phyloP scores from a whole-genome alignment of 2,113 vertebrate species.

The Eudyptes chrysolophus region DNA sequence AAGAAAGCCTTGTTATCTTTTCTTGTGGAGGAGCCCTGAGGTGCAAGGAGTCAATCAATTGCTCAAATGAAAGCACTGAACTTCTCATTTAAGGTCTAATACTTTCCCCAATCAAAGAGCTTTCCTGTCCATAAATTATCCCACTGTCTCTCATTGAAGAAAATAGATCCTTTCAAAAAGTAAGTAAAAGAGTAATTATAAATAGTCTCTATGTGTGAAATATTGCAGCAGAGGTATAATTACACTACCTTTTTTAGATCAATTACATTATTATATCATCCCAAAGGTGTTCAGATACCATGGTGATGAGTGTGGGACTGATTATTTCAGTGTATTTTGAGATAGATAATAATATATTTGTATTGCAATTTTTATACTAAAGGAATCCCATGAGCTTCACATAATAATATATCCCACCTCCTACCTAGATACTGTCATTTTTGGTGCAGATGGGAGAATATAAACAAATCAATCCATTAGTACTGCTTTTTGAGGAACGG shows the following conservation, averaged over 20 bases:
- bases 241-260: constrained; percentile 19
- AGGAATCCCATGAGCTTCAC: background rate
- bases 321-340: constrained; percentile 2
- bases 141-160: background rate
- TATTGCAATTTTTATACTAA: background rate
- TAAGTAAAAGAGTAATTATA: background rate
- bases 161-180: constrained; percentile 21
- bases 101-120: background rate
- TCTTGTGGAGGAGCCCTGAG: background rate
- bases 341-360: constrained; percentile 17
- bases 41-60: background rate
- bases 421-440: background rate
- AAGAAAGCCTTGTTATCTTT: background rate
- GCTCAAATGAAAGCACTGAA: background rate
- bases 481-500: background rate
- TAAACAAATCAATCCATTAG: background rate
- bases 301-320: constrained; percentile 1
- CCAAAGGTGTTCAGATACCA: constrained; percentile 25
- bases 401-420: background rate
- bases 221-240: constrained; percentile 40
- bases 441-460: background rate
- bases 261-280: constrained; percentile 36
- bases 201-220: background rate
- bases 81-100: background rate
- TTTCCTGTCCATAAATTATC: constrained; percentile 1